These are phyloP conservation scores for Moxostoma hubbsi DNA, from an alignment of 2,797 vertebrate species.

Conservation along the genomic window DNA sequence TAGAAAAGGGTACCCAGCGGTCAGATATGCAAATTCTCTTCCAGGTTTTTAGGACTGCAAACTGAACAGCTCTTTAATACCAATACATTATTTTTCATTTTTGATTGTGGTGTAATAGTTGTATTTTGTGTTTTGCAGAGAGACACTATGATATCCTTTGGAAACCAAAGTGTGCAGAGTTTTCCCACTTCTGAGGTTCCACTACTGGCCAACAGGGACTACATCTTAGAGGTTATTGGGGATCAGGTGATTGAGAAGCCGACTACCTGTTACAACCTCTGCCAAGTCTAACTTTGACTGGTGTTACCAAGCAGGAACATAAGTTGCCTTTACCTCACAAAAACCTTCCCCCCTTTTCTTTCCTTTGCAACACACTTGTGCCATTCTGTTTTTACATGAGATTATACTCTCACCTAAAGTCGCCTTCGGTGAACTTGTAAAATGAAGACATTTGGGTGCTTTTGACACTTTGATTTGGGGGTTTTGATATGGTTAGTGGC, in stretches of 20 bases:
- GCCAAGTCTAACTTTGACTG: constrained; percentile 74
- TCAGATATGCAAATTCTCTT: too few species aligned
- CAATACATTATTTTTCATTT: background rate
- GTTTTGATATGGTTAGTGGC: background rate
- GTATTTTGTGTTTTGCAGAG: constrained; percentile 36
- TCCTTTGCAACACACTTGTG: constrained; percentile 38
- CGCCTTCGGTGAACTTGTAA: constrained; percentile 31
- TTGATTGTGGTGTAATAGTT: background rate
- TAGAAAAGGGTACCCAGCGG: too few species aligned
- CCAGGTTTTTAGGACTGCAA: too few species aligned
- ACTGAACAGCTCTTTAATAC: too few species aligned
- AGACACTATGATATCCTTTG: constrained; percentile 66
- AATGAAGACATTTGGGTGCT: background rate
- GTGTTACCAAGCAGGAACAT: constrained; percentile 12
- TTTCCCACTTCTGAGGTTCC: constrained; percentile 73
- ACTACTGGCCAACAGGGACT: constrained; percentile 76
- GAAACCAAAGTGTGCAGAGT: constrained; percentile 67
- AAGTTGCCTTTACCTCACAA: constrained; percentile 60
- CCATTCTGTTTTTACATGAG: constrained; percentile 46
- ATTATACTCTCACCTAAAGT: background rate
- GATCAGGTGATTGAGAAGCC: constrained; percentile 75
- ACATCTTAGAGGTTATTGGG: constrained; percentile 78
- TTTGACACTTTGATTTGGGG: background rate
- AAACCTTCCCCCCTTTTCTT: constrained; percentile 38
- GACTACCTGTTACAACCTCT: constrained; percentile 78